Base-by-base conservation (phyloP, 2,888 invertebrate genomes). In the Hololepta plana region DNA sequence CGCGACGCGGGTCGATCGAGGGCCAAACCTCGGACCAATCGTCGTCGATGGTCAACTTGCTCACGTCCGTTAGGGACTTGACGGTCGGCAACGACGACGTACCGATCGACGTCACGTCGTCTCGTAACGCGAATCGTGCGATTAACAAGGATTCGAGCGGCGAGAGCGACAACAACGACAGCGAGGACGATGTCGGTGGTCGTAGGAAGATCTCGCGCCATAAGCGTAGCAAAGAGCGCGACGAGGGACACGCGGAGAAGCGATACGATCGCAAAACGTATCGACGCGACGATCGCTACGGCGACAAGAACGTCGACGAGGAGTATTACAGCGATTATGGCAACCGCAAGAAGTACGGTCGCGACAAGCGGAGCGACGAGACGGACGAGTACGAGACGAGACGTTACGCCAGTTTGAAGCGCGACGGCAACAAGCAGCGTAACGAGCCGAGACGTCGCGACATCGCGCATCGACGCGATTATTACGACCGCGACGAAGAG, bases 181-280 rank as follows among this genome's bases (percentile, higher is more conserved):
- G 31, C 10, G 26, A 27, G 8, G 10, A 15, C 22, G 10, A 72
- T 46, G 71, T 68, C 49, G 71, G 67, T 46, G 73, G 72, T 40
- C 73, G 74, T 46, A 59, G 64, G 31, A 70, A 71, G 35, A 56
- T 59, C 36, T 56, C 62, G 25, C 38, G 44, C 16, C 45, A 47
- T 23, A 46, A 43, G 28, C 45, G 48, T 16, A 49, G 51, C 23
- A 45, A 45, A 19, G 41, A 49, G 34, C 32, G 40, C 26, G 49
- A 47, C 20, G 56, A 57, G 39, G 26, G 52, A 53, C 39, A 39
- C 53, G 25, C 34, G 45, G 49, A 52, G 11, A 55, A 32, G 22
- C 16, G 32, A 24, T 20, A 20, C 22, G 9, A 15, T 3, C 20
- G 60, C 34, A 58, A 60, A 22, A 43, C 48, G 31, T 46, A 48